Conservation (phyloP, 1,140 invertebrate species). For the Drosophila bocqueti region DNA sequence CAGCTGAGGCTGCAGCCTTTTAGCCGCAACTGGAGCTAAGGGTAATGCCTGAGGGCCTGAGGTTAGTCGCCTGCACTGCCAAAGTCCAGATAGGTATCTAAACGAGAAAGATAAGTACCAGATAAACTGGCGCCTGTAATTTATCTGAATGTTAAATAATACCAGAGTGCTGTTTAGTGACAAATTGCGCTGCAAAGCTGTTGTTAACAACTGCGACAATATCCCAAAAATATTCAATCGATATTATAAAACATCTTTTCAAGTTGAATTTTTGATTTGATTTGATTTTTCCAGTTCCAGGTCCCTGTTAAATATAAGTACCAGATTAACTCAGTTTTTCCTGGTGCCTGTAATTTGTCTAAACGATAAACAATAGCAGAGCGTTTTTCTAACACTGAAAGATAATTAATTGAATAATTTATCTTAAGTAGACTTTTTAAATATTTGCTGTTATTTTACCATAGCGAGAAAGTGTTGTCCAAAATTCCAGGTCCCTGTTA, state of each 20-base stretch:
- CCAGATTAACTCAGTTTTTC: neutral
- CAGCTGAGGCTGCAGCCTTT: slow-evolving; percentile 20
- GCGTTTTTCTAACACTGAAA: no score
- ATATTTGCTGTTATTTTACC: neutral
- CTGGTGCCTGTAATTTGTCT: neutral
- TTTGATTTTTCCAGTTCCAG: no score
- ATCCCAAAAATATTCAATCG: no score
- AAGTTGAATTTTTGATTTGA: no score
- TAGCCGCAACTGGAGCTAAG: slow-evolving; percentile 7
- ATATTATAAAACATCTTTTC: no score
- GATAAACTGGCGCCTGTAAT: slow-evolving; percentile 1
- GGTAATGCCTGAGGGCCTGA: slow-evolving; percentile 26
- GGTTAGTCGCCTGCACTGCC: neutral
- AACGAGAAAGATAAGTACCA: neutral
- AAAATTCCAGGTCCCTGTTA: neutral
- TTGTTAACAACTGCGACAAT: no score
- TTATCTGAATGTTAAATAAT: neutral
- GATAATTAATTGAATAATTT: neutral
- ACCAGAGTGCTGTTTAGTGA: neutral
- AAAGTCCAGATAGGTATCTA: neutral
- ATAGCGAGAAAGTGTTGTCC: neutral
- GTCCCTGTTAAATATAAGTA: neutral
- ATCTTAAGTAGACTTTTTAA: no score
- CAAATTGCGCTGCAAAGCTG: neutral
- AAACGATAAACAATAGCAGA: neutral